Base-by-base conservation (phyloP, 35 echinoderm and acorn worm genomes). In the Ptychodera flava region DNA sequence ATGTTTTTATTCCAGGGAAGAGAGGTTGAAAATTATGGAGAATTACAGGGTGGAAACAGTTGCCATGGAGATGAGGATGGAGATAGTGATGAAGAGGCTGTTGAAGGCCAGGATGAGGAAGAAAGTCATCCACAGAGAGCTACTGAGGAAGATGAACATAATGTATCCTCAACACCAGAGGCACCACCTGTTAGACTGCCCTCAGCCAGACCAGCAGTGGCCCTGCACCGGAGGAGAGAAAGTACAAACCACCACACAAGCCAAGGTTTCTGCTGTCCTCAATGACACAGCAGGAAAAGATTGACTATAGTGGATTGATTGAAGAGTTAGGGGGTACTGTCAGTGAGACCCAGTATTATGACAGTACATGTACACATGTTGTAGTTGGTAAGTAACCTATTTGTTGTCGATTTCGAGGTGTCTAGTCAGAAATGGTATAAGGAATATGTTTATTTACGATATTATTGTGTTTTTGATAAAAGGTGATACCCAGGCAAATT, bases 371-470 rank as follows among this genome's bases (percentile, higher is more conserved):
- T 76, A 92, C 96, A 15, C 96, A 99, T 84, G 87, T 99, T 80
- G 88, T 99, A 76, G 96, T 99, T 64, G 96, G 94, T 97, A 80
- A 91, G 91, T 91, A n/a, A n/a, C n/a, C n/a, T n/a, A n/a, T n/a
- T n/a, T n/a, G n/a, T n/a, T n/a, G n/a, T n/a, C n/a, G n/a, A n/a
- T n/a, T n/a, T n/a, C n/a, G n/a, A n/a, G n/a, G n/a, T n/a, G n/a
- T n/a, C n/a, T n/a, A n/a, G n/a, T n/a, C n/a, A n/a, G n/a, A n/a
- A n/a, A n/a, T n/a, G n/a, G n/a, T n/a, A n/a, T n/a, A n/a, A n/a
- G n/a, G n/a, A n/a, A n/a, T n/a, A n/a, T n/a, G n/a, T n/a, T n/a
- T n/a, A n/a, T n/a, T n/a, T n/a, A n/a, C n/a, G n/a, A n/a, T n/a
- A n/a, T n/a, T n/a, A n/a, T n/a, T n/a, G n/a, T n/a, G n/a, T n/a